Percentiles rank a stretch among this genome's conserved stretches.
phyloP scores from a whole-genome alignment of 2,888 invertebrate genomes.

The Diaphora mendica region DNA sequence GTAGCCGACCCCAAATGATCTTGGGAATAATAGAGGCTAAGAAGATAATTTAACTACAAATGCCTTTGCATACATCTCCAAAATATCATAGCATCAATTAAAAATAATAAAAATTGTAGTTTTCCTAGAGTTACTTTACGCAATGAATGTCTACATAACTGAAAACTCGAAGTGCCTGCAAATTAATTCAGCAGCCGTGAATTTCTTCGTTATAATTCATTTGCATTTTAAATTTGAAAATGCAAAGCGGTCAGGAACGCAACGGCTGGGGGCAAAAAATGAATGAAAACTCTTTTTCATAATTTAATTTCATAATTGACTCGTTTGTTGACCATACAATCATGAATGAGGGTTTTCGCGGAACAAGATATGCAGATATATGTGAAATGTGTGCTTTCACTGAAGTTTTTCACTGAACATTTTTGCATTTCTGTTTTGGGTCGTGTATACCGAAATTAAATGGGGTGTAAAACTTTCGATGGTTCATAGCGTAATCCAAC shows the following conservation, averaged over 20 bases:
- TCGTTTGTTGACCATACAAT: constrained; percentile 46
- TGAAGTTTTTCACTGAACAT: not conserved
- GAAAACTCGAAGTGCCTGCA: constrained; percentile 34
- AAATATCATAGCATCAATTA: no score
- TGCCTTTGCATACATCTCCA: no score
- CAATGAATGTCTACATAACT: constrained; percentile 23
- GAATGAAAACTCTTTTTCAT: constrained; percentile 42
- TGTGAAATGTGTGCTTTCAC: not conserved
- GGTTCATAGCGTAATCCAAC: not conserved
- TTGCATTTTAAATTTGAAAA: constrained; percentile 56
- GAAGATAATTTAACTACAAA: no score
- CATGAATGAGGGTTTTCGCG: constrained; percentile 12
- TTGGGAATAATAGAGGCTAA: no score
- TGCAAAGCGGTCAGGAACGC: constrained; percentile 48
- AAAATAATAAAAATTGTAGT: no score
- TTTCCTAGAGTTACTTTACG: not conserved
- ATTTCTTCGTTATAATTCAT: constrained; percentile 49
- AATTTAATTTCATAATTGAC: constrained; percentile 62
- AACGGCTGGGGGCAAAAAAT: constrained; percentile 35
- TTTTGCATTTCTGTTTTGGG: constrained; percentile 3
- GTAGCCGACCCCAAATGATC: no score
- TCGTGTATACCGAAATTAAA: not conserved
- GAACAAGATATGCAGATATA: not conserved
- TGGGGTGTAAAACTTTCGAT: not conserved
- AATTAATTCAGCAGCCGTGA: constrained; percentile 38